These are phyloP conservation scores for Xestia sexstrigata DNA, from an alignment of 2,888 invertebrate genomes.

Conservation along the genomic window DNA sequence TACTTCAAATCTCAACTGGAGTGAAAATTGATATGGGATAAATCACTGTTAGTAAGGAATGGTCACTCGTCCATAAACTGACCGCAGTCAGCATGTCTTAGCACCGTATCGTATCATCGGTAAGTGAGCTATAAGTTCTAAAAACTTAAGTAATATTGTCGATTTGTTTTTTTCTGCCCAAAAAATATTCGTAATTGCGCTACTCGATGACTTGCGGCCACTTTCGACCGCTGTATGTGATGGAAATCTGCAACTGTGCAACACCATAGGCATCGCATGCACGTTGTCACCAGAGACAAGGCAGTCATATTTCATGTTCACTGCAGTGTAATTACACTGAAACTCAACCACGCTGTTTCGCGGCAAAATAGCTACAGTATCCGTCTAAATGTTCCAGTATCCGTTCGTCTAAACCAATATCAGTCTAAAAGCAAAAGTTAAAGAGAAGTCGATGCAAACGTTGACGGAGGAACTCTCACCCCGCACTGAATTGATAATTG, in stretches of 20 bases:
- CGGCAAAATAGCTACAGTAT: neutral
- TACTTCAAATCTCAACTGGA: neutral
- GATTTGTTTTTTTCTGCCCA: neutral
- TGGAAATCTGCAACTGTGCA: neutral
- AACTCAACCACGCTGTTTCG: neutral
- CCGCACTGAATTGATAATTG: slow-evolving; percentile 77
- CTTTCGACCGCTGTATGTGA: neutral
- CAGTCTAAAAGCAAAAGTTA: slow-evolving; percentile 75
- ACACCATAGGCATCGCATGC: neutral
- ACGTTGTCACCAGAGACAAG: neutral
- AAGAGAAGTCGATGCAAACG: slow-evolving; percentile 76
- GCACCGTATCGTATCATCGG: neutral
- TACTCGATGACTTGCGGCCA: too few relatives aligned
- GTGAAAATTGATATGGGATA: neutral
- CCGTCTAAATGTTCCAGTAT: slow-evolving; percentile 18
- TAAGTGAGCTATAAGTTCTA: too few relatives aligned
- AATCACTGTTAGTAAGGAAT: neutral
- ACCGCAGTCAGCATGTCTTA: too few relatives aligned
- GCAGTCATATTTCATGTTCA: neutral
- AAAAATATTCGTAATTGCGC: neutral
- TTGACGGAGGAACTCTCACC: slow-evolving; percentile 78
- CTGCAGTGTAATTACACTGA: neutral
- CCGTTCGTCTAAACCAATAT: slow-evolving; percentile 29
- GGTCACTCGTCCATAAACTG: neutral
- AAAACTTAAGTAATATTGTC: neutral